phyloP scores from a whole-genome alignment of 2,113 vertebrate species.

The Xyliphius kryptos region DNA sequence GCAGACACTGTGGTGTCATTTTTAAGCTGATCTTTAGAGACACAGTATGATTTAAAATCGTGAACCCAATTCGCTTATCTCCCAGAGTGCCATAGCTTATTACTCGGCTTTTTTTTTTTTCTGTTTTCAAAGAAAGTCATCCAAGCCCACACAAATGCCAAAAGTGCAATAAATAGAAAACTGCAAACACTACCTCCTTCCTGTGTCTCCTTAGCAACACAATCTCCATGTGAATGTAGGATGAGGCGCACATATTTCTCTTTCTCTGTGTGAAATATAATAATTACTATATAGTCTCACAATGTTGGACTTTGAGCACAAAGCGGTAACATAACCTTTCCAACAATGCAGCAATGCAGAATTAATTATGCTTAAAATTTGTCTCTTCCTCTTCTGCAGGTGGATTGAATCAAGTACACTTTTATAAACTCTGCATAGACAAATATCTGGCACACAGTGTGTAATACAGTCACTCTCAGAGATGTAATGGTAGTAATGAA shows the following conservation, averaged over 20 bases:
- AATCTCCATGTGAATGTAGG: slow-evolving; percentile 45
- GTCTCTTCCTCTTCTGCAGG: too few relatives aligned
- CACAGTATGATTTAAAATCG: slow-evolving; percentile 27
- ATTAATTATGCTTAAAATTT: too few relatives aligned
- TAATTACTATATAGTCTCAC: background rate
- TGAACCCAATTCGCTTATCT: slow-evolving; percentile 36
- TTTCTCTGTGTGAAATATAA: background rate
- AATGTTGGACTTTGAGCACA: too few relatives aligned
- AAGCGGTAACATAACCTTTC: too few relatives aligned
- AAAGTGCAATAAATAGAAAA: slow-evolving; percentile 49
- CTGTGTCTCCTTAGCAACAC: slow-evolving; percentile 61
- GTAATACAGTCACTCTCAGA: too few relatives aligned
- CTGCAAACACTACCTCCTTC: slow-evolving; percentile 46
- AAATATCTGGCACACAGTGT: too few relatives aligned
- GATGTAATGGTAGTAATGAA: too few relatives aligned
- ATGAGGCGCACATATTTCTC: slow-evolving; percentile 46
- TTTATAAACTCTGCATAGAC: too few relatives aligned
- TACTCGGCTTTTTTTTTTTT: slow-evolving; percentile 39
- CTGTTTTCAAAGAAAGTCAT: slow-evolving; percentile 30
- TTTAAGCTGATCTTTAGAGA: slow-evolving; percentile 31
- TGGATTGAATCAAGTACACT: too few relatives aligned
- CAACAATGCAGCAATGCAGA: too few relatives aligned
- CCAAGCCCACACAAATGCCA: slow-evolving; percentile 43
- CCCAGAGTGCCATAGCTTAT: slow-evolving; percentile 38
- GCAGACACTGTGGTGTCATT: slow-evolving; percentile 19